Evolutionary conservation across 2,113 vertebrate genomes (phyloP), one percentile per base, ranked within the genome.

Genomic region (Heloderma charlesbogerti): DNA sequence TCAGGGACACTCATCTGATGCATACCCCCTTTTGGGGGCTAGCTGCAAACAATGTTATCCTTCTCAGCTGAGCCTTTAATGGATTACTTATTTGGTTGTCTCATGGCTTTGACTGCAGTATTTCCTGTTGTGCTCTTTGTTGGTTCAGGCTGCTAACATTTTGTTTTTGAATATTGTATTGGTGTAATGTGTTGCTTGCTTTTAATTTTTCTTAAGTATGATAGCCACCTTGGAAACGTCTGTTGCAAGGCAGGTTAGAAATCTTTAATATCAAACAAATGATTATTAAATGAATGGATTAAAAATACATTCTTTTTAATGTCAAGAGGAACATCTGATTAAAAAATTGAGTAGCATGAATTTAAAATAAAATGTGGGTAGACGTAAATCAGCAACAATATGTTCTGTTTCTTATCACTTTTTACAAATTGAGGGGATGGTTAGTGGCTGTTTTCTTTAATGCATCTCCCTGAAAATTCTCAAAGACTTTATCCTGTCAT

Each of bases 401-500:
- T 89, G 74, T 0, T 89, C 69, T 18, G 88, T 66, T 92, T 92
- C 5, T 74, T 45, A 86, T 81, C 43, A 34, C 22, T 86, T 22
- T 78, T 3, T 43, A 6, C n/a, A 91, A 91, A 0, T 31, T 25
- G 20, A 22, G 86, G 83, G 34, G 74, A 31, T 20, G 40, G 88
- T 4, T 2, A 91, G 93, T 91, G 84, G 37, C n/a, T 40, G 25
- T 83, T 77, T 10, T n/a, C 45, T 60, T 93, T 87, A 66, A 20
- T 20, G 71, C 0, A 82, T 54, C 77, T 88, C n/a, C 84, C 80
- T 91, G 10, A 6, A 57, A 67, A 87, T 79, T 69, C 2, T 2
- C 60, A 69, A 4, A 72, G 18, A 8, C 71, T 95, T 94, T 92
- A 69, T 84, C 13, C 57, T 82, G 90, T 51, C 83, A n/a, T 92